These are phyloP conservation scores for Rotaria socialis DNA, from an alignment of 2,888 invertebrate genomes.

Conservation along the genomic window DNA sequence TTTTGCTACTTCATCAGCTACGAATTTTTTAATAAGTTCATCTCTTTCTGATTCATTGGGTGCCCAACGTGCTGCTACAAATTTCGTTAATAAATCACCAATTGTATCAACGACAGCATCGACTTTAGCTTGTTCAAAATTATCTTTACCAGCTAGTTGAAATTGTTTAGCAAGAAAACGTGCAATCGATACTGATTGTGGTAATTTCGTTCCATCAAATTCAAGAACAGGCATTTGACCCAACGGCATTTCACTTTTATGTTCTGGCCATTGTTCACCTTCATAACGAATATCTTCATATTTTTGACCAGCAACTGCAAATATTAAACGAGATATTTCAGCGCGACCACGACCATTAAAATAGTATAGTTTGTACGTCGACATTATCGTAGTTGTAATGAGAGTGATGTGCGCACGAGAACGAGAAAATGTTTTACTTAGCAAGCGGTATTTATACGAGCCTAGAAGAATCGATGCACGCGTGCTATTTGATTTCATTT, in stretches of 20 bases:
- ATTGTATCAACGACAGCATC: constrained; percentile 39
- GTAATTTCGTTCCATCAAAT: constrained; percentile 45
- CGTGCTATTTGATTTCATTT: no score
- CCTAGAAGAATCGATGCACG: no score
- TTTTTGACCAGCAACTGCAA: constrained; percentile 64
- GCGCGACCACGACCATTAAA: constrained; percentile 65
- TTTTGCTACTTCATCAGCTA: constrained; percentile 33
- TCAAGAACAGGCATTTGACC: constrained; percentile 47
- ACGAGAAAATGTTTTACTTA: no score
- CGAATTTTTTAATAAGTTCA: constrained; percentile 21
- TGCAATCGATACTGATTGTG: neutral
- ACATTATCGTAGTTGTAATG: neutral
- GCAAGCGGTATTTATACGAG: no score
- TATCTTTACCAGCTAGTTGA: constrained; percentile 15
- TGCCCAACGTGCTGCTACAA: neutral
- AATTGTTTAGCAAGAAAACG: constrained; percentile 37
- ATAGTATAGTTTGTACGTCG: constrained; percentile 63
- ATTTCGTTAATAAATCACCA: constrained; percentile 23
- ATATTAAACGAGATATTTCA: constrained; percentile 65
- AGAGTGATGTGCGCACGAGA: no score
- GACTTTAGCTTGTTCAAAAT: constrained; percentile 38
- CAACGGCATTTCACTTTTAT: constrained; percentile 44
- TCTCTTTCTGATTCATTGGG: constrained; percentile 38
- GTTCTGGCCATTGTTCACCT: constrained; percentile 55
- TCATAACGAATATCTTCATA: constrained; percentile 64